These are phyloP conservation scores for Glaucidium brasilianum DNA, from an alignment of 2,113 vertebrate genomes.

Conservation along the genomic window DNA sequence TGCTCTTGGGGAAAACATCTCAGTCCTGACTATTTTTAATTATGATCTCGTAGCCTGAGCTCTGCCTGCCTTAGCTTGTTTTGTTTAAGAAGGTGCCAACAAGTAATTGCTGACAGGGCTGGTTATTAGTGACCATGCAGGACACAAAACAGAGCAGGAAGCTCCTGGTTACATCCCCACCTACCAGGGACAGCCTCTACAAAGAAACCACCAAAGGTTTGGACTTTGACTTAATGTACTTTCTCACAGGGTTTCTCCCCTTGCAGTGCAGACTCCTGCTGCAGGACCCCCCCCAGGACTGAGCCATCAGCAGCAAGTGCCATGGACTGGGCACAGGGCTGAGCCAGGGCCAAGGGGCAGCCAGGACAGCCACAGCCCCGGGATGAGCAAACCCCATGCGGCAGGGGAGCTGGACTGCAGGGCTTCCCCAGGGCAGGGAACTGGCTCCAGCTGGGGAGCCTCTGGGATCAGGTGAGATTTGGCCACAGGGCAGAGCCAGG, in stretches of 20 bases:
- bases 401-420: not conserved
- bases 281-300: not conserved
- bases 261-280: not conserved
- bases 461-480: not conserved
- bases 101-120: not conserved
- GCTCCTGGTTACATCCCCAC: not conserved
- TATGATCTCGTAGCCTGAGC: not conserved
- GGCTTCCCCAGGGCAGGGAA: not conserved
- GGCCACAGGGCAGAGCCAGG: not conserved
- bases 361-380: not conserved
- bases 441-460: not conserved
- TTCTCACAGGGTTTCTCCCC: not conserved
- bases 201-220: not conserved
- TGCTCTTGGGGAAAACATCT: not conserved
- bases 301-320: not conserved
- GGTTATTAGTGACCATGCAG: not conserved
- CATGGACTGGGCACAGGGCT: not conserved
- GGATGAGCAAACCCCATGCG: not conserved
- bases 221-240: not conserved
- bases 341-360: not conserved
- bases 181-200: not conserved
- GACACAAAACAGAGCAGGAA: not conserved
- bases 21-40: not conserved
- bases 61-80: not conserved
- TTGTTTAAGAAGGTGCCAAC: not conserved